Conservation (phyloP, 2,113 vertebrate species). For the Erpornis zantholeuca region DNA sequence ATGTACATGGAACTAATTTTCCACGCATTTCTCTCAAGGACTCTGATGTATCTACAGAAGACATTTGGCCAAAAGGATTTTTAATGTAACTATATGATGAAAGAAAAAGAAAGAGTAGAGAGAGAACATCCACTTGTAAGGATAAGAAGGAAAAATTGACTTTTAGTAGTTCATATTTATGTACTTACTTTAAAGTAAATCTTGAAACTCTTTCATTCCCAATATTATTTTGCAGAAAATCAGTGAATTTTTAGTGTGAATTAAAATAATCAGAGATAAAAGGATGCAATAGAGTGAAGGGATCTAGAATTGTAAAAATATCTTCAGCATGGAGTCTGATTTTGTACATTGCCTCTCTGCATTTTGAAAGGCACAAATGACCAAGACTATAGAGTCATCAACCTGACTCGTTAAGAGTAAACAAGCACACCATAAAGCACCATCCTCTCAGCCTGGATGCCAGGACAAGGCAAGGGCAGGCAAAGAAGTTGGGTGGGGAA, state of each 20-base stretch:
- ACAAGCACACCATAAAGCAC: background rate
- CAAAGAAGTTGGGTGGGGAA: background rate
- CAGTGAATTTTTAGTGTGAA: background rate
- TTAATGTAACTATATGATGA: slow-evolving; percentile 15
- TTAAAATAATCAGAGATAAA: slow-evolving; percentile 14
- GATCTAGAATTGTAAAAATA: background rate
- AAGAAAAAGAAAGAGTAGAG: background rate
- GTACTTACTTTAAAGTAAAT: background rate
- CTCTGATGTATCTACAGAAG: slow-evolving; percentile 47
- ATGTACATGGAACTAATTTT: slow-evolving; percentile 81
- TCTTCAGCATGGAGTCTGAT: background rate
- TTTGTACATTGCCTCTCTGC: background rate
- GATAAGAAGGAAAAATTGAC: background rate
- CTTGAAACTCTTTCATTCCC: background rate
- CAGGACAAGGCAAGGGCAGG: background rate
- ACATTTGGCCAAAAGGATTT: slow-evolving; percentile 42
- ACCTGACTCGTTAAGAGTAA: background rate
- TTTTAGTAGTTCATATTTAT: background rate
- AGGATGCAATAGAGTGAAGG: background rate
- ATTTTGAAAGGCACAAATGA: background rate
- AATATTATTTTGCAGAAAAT: background rate
- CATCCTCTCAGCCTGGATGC: background rate
- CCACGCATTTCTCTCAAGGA: slow-evolving; percentile 70
- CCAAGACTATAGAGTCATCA: background rate
- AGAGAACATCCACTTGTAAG: background rate